Conservation (phyloP, 2,113 vertebrate species). For the Atlantisia rogersi region DNA sequence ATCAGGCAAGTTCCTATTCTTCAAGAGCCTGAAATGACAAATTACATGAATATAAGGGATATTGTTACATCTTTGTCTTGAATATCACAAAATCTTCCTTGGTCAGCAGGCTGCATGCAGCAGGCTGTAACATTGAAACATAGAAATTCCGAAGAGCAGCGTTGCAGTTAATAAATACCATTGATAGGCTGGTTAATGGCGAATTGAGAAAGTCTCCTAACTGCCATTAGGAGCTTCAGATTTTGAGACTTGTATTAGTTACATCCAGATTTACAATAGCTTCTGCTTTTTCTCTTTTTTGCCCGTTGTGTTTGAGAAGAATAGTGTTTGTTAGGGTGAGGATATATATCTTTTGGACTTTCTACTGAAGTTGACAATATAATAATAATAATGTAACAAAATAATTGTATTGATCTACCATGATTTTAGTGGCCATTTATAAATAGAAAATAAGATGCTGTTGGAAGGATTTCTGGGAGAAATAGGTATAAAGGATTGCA, state of each 20-base stretch:
- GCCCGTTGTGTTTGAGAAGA: background rate
- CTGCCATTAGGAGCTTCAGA: background rate
- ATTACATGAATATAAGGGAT: background rate
- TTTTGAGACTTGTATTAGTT: background rate
- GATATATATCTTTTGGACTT: background rate
- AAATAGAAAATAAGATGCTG: background rate
- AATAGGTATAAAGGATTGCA: background rate
- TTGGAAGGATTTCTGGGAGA: background rate
- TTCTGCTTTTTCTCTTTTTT: background rate
- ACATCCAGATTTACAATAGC: accelerated
- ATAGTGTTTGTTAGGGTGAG: background rate
- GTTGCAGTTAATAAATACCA: background rate
- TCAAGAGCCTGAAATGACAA: background rate
- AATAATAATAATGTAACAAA: background rate
- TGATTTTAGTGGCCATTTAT: background rate
- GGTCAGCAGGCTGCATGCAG: background rate
- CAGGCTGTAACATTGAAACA: background rate
- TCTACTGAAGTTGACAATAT: background rate
- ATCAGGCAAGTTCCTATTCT: background rate
- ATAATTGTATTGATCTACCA: background rate
- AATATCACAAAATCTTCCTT: background rate
- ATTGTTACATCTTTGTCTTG: background rate
- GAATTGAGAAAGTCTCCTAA: background rate
- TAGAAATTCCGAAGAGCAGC: background rate
- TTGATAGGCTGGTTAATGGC: background rate